Evolutionary conservation across 2,113 vertebrate genomes (phyloP).

Genomic region (Todiramphus chloris): DNA sequence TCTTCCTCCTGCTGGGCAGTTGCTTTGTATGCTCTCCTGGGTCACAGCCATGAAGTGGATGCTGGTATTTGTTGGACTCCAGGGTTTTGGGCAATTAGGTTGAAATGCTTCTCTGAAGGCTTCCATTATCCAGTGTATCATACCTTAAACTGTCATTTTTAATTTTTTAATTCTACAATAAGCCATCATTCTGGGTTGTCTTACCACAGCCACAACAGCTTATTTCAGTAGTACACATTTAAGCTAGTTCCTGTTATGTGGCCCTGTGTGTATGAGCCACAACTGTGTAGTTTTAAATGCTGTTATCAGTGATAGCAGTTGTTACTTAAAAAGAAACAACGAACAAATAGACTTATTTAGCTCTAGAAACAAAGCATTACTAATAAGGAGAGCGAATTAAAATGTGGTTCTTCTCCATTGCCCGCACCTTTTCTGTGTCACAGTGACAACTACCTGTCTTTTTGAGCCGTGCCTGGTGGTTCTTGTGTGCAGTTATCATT

Average conservation of each 20-base stretch:
- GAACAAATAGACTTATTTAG: neutral
- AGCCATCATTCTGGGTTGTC: neutral
- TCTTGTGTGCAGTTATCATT: neutral
- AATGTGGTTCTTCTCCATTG: neutral
- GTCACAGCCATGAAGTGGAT: neutral
- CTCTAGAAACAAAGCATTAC: neutral
- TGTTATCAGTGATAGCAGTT: neutral
- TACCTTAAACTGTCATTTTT: neutral
- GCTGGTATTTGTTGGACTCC: neutral
- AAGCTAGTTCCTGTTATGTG: neutral
- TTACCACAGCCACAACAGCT: neutral
- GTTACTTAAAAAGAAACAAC: neutral
- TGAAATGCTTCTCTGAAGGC: neutral
- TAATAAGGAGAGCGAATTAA: neutral
- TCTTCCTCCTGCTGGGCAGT: neutral
- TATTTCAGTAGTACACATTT: neutral
- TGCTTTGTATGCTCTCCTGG: neutral
- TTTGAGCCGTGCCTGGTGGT: neutral
- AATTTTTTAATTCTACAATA: neutral
- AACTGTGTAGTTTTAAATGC: neutral
- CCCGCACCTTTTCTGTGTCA: neutral
- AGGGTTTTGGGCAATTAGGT: neutral
- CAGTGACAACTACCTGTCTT: neutral
- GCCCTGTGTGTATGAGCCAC: neutral
- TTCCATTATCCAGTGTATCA: neutral